Evolutionary conservation across 2,113 vertebrate species (phyloP).

Genomic region (Alouatta palliata): DNA sequence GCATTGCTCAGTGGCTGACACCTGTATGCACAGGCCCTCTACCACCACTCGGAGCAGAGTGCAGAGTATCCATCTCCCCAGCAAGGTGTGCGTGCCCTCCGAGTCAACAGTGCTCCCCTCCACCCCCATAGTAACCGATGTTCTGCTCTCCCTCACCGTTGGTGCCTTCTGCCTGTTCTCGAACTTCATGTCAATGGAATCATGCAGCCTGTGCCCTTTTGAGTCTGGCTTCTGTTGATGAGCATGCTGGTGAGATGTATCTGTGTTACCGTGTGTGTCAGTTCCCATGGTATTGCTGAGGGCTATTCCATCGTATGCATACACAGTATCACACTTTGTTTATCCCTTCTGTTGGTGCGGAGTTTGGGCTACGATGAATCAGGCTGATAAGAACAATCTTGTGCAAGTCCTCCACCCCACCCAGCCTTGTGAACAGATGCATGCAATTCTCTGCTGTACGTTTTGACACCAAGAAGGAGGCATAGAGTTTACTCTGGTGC

Average conservation of each 20-base stretch:
- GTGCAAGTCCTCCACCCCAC: rapidly evolving
- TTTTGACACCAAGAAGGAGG: background rate
- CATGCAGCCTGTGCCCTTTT: rapidly evolving
- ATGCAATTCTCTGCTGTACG: background rate
- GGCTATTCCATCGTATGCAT: rapidly evolving
- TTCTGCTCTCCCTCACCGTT: rapidly evolving
- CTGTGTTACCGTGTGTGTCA: rapidly evolving
- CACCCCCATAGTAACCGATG: rapidly evolving
- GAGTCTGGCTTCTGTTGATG: background rate
- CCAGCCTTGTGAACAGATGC: rapidly evolving
- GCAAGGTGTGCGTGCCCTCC: rapidly evolving
- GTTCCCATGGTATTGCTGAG: background rate
- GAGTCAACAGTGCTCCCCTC: rapidly evolving
- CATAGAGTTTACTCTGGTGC: rapidly evolving
- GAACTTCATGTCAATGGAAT: background rate
- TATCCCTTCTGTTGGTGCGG: background rate
- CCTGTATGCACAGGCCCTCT: too few relatives aligned
- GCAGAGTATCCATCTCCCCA: background rate
- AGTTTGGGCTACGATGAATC: rapidly evolving
- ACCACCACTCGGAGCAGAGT: background rate
- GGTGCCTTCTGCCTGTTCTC: background rate
- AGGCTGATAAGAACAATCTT: background rate
- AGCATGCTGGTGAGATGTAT: background rate
- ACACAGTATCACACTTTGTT: rapidly evolving
- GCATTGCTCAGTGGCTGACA: background rate